Evolutionary conservation across 2,888 invertebrate genomes (phyloP), one percentile per base, ranked within the genome.

Genomic region (Xestia rhomboidea): DNA sequence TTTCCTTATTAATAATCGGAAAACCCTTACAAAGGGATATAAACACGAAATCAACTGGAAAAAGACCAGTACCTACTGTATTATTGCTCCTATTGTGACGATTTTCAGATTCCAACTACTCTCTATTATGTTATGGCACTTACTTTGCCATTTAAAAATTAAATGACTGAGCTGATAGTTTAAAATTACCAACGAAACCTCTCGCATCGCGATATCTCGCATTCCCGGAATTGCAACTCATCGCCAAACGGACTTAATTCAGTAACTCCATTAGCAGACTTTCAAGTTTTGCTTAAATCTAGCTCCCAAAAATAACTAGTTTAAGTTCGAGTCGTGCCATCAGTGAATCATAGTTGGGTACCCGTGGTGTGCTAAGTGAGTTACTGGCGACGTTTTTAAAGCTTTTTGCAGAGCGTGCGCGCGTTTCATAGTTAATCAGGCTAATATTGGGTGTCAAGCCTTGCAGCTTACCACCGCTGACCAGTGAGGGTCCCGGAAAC

Each of bases 341-440:
- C 69, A 72, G 79, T 77, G 83, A 83, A 80, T 88, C 90, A 91
- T 92, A 90, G 93, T 92, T 90, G 90, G 89, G 89, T 77, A 87
- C 87, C 88, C 85, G 87, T 88, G 90, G 87, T 88, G 86, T 89
- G 87, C 89, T 95, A 96, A 96, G 93, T 93, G 91, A 95, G 94
- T 96, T 96, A 95, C 93, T 88, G 90, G 92, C 91, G 93, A 94
- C 94, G 89, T 94, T 95, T 95, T 95, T 95, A 96, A 95, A 95
- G 95, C 95, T 95, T 95, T 95, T 95, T 95, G 93, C 93, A 90
- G 91, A 90, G 93, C 70, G 84, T 88, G 90, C 91, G 90, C 90
- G 90, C 91, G 90, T 90, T 92, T 94, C 92, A 90, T 90, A 91
- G 91, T 93, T 95, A 95, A 95, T 95, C 93, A 95, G 91, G 91